phyloP scores from a whole-genome alignment of 1,140 invertebrate genomes.

The Euwallacea fornicatus region DNA sequence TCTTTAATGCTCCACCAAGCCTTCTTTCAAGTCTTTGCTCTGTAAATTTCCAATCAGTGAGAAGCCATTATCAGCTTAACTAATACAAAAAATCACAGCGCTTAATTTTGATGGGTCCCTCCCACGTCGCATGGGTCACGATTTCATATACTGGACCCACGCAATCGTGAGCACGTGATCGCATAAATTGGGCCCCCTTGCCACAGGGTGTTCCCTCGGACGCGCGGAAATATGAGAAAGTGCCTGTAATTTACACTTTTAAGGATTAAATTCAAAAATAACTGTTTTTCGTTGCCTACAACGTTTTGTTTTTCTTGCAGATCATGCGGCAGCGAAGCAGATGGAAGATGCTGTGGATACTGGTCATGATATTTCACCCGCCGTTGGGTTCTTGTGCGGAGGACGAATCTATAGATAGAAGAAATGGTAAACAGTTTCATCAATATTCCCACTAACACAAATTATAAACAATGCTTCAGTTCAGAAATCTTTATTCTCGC shows the following conservation, averaged over 20 bases:
- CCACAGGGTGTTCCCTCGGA: not conserved
- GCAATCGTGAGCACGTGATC: slow-evolving; percentile 9
- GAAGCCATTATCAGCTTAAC: not conserved
- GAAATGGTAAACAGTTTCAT: slow-evolving; percentile 27
- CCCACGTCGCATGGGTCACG: slow-evolving; percentile 9
- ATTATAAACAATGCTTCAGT: not conserved
- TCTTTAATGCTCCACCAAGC: too few species aligned
- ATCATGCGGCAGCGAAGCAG: slow-evolving; percentile 47
- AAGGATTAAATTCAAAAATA: not conserved
- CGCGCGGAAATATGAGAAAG: slow-evolving; percentile 9
- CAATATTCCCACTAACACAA: not conserved
- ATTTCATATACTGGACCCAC: slow-evolving; percentile 9
- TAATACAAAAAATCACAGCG: too few species aligned
- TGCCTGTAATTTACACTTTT: slow-evolving; percentile 5
- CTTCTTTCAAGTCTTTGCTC: too few species aligned
- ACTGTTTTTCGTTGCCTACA: not conserved
- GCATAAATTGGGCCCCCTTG: slow-evolving; percentile 3
- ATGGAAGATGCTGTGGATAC: slow-evolving; percentile 44
- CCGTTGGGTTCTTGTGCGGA: slow-evolving; percentile 18
- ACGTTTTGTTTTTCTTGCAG: slow-evolving; percentile 33
- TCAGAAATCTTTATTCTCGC: slow-evolving; percentile 59
- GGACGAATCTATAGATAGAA: slow-evolving; percentile 24
- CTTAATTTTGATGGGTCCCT: slow-evolving; percentile 1
- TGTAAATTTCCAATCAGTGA: not conserved
- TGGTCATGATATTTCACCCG: slow-evolving; percentile 25